Base-by-base conservation (phyloP, 2,888 invertebrate genomes). In the Priapulus caudatus region DNA sequence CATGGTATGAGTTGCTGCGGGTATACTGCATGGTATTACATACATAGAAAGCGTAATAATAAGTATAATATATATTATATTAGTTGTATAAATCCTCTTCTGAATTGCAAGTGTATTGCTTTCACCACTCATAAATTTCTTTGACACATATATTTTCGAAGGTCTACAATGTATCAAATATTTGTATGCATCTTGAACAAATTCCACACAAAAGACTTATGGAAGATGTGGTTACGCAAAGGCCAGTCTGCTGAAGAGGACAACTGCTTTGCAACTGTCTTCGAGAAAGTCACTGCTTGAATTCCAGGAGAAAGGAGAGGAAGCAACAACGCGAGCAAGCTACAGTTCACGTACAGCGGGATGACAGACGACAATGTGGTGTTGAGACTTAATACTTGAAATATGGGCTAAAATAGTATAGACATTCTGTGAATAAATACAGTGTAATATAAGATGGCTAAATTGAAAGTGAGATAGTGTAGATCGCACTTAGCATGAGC, bases 211-310 rank as follows among this genome's bases (percentile, higher is more conserved):
- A 93, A n/a, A n/a, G n/a, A n/a, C n/a, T n/a, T 70, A 90, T 89
- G 84, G 86, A 86, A 71, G 80, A 81, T 56, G 71, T 89, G 63
- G 89, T 93, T 61, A 86, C 86, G n/a, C n/a, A 73, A 90, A 87
- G 75, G 84, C 93, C 61, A 91, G 93, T 19, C 79, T 93, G 52
- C 75, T 98, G 57, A 98, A 98, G 74, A 80, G 97, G 66, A n/a
- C n/a, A 91, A 99, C 76, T 98, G 98, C 75, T 98, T 98, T 75
- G 97, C 97, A 46, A 93, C 95, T 16, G 95, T 98, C 55, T 99
- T 98, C 75, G 95, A 98, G 73, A 95, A 97, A 70, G 98, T 98
- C 77, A n/a, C n/a, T n/a, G n/a, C 99, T 98, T 75, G 86, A 93
- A 71, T 89, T 89, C 73, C 95, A 98, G 76, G 91, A 92, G 71